Conservation (phyloP, 92 coral and sea anemone species). For the Palythoa grandiflora region DNA sequence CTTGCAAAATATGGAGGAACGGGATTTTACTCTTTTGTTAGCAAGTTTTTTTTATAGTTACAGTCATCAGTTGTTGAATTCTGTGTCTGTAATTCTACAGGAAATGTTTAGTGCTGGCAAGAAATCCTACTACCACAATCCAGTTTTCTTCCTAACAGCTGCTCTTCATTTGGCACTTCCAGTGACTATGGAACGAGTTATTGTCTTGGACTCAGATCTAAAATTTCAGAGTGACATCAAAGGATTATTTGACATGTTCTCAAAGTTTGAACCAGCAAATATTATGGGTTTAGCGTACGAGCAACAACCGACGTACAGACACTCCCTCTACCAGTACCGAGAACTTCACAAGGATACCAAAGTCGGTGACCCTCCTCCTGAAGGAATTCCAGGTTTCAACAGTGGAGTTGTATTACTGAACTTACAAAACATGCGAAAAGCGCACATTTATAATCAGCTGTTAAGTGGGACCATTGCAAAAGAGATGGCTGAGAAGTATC, state of each 20-base stretch:
- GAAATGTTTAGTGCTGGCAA: conserved; percentile 60
- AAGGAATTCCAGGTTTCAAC: conserved; percentile 90
- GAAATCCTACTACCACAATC: conserved; percentile 76
- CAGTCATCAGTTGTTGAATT: no score
- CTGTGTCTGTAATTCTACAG: conserved; percentile 47
- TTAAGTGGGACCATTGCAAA: conserved; percentile 48
- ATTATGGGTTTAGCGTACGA: conserved; percentile 87
- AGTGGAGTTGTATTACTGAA: conserved; percentile 85
- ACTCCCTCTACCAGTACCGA: conserved; percentile 69
- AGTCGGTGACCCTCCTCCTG: conserved; percentile 87
- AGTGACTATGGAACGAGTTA: conserved; percentile 54
- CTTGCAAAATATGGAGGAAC: no score
- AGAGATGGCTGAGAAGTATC: conserved; percentile 68
- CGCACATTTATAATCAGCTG: conserved; percentile 64
- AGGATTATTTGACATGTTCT: conserved; percentile 81
- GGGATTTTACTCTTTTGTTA: no score
- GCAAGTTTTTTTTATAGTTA: no score
- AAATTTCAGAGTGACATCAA: conserved; percentile 85
- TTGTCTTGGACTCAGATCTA: conserved; percentile 86
- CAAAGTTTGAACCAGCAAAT: conserved; percentile 66
- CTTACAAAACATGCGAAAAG: conserved; percentile 75
- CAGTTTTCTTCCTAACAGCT: conserved; percentile 87
- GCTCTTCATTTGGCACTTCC: conserved; percentile 77
- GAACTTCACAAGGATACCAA: conserved; percentile 67
- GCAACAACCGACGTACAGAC: conserved; percentile 89